A percentile compares a stretch with the other conserved stretches of the same genome.
Conservation (phyloP, 2,797 vertebrate genomes). For the Setipinna tenuifilis region DNA sequence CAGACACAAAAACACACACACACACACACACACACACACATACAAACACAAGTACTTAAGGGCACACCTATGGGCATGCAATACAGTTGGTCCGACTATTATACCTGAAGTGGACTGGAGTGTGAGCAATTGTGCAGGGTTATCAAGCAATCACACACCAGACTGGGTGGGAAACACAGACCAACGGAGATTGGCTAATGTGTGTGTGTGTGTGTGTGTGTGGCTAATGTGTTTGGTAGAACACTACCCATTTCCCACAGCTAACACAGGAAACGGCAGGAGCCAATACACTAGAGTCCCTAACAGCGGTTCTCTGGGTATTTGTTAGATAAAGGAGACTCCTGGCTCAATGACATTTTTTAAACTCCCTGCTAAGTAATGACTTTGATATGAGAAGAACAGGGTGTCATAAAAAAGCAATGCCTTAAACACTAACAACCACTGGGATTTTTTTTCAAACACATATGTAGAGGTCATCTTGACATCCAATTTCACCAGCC, state of each 20-base stretch:
- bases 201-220: too few species aligned
- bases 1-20: too few species aligned
- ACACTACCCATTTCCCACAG: neutral
- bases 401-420: neutral
- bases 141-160: neutral
- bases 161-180: neutral
- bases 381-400: neutral
- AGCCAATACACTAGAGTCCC: too few species aligned
- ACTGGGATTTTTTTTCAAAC: neutral
- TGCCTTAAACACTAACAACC: neutral
- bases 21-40: conserved; percentile 1
- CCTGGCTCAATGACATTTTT: too few species aligned
- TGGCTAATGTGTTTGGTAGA: neutral
- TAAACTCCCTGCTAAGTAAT: too few species aligned
- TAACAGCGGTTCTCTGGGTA: neutral
- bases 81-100: conserved; percentile 29
- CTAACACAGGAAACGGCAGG: neutral
- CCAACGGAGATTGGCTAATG: neutral
- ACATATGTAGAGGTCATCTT: neutral
- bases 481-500: neutral
- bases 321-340: neutral
- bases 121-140: neutral
- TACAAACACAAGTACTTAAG: neutral
- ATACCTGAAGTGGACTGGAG: neutral
- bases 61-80: neutral